phyloP scores from a whole-genome alignment of 2,797 vertebrate genomes.

The Cheirogaleus major region DNA sequence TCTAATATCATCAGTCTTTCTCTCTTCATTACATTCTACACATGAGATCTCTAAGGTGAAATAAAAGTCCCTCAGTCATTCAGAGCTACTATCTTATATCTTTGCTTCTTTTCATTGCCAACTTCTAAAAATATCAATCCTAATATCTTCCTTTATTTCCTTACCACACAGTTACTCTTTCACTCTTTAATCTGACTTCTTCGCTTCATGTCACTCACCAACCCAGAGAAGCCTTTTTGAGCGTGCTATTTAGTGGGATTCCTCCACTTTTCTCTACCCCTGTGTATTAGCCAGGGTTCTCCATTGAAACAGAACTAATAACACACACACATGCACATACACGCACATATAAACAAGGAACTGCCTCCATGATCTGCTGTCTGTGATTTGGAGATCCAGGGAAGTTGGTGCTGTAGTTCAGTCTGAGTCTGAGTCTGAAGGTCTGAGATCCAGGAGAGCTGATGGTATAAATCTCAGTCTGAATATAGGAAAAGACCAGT shows the following conservation, averaged over 20 bases:
- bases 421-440: neutral
- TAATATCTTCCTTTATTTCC: neutral
- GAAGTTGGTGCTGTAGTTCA: neutral
- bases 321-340: neutral
- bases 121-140: neutral
- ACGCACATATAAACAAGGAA: neutral
- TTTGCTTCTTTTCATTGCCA: conserved; percentile 38
- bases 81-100: conserved; percentile 2
- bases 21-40: conserved; percentile 52
- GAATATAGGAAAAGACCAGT: neutral
- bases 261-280: neutral
- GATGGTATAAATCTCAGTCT: neutral
- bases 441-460: neutral
- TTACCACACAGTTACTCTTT: conserved; percentile 10
- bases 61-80: conserved; percentile 37
- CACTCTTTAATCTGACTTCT: conserved; percentile 40
- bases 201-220: conserved; percentile 20
- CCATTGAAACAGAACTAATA: neutral
- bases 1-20: neutral
- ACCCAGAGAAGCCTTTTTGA: neutral
- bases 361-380: neutral
- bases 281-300: neutral
- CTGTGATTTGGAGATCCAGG: neutral
- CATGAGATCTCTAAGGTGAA: conserved; percentile 14
- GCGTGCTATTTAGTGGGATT: neutral